Conservation (phyloP, 2,888 invertebrate species). For the Drosophila atroscutellata region DNA sequence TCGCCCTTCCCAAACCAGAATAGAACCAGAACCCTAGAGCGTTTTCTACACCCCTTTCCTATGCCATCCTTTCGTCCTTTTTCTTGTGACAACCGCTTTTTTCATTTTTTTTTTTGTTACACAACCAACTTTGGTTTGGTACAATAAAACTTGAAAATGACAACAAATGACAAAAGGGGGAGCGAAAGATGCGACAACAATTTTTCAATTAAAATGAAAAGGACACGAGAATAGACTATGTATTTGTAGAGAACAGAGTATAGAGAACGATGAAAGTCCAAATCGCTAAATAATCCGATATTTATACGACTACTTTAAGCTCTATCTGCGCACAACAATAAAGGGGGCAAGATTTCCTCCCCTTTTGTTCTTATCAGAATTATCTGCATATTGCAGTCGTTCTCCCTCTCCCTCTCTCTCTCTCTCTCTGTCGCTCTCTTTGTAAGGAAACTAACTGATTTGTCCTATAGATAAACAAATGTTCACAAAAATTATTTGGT, state of each 20-base stretch:
- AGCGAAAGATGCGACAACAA: conserved; percentile 50
- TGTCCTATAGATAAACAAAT: conserved; percentile 54
- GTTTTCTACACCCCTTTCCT: conserved; percentile 35
- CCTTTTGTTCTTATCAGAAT: not conserved
- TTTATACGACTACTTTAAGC: conserved; percentile 56
- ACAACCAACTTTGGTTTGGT: conserved; percentile 32
- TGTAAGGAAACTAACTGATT: conserved; percentile 11
- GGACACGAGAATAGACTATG: conserved; percentile 23
- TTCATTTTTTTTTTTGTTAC: conserved; percentile 7
- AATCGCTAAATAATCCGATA: conserved; percentile 71
- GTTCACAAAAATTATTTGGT: conserved; percentile 30
- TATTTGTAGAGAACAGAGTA: not conserved
- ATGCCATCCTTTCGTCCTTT: not conserved
- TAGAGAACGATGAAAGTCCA: conserved; percentile 24
- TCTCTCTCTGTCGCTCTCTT: too few relatives aligned
- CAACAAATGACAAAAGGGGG: conserved; percentile 57
- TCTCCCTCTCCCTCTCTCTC: not conserved
- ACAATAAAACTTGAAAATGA: conserved; percentile 76
- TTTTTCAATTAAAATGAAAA: conserved; percentile 72
- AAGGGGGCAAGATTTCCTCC: not conserved
- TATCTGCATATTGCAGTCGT: conserved; percentile 13
- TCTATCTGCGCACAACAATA: not conserved
- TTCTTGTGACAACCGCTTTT: conserved; percentile 23
- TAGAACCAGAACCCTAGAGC: conserved; percentile 12
- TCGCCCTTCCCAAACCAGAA: not conserved